Percentiles rank a stretch among this genome's conserved stretches.
Conservation (phyloP, 2,113 vertebrate genomes). For the Brienomyrus longianalis region DNA sequence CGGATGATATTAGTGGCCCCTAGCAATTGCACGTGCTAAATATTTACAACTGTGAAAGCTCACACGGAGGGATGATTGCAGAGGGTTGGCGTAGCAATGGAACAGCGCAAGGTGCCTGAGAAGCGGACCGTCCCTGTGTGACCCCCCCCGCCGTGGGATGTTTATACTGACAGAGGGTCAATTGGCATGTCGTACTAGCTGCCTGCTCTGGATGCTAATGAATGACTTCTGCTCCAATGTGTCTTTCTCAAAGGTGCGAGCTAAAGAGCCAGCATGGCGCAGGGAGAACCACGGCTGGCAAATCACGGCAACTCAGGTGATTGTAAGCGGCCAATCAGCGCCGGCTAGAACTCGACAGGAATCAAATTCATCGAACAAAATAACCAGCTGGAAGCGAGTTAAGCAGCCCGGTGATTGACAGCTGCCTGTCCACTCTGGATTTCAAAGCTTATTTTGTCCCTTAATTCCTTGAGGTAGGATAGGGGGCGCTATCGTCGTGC, state of each 20-base stretch:
- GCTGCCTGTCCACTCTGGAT: not conserved
- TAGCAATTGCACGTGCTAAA: not conserved
- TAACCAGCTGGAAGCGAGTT: not conserved
- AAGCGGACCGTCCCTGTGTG: not conserved
- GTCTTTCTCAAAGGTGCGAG: not conserved
- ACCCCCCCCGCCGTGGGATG: not conserved
- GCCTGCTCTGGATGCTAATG: not conserved
- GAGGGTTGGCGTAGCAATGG: not conserved
- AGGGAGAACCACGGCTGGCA: not conserved
- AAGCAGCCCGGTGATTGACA: not conserved
- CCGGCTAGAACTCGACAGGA: not conserved
- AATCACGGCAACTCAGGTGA: not conserved
- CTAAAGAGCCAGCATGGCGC: not conserved
- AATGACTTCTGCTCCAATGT: not conserved
- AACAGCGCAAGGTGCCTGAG: not conserved
- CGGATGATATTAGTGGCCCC: not conserved
- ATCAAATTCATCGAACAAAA: not conserved
- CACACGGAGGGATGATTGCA: not conserved
- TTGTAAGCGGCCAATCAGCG: not conserved
- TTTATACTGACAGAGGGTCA: not conserved
- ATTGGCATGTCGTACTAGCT: not conserved
- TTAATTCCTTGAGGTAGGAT: not conserved
- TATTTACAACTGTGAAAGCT: not conserved
- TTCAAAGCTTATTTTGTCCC: not conserved
- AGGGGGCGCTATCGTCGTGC: not conserved